Evolutionary conservation across 2,113 vertebrate species (phyloP), one percentile per base, ranked within the genome.

Genomic region (Chloebia gouldiae): DNA sequence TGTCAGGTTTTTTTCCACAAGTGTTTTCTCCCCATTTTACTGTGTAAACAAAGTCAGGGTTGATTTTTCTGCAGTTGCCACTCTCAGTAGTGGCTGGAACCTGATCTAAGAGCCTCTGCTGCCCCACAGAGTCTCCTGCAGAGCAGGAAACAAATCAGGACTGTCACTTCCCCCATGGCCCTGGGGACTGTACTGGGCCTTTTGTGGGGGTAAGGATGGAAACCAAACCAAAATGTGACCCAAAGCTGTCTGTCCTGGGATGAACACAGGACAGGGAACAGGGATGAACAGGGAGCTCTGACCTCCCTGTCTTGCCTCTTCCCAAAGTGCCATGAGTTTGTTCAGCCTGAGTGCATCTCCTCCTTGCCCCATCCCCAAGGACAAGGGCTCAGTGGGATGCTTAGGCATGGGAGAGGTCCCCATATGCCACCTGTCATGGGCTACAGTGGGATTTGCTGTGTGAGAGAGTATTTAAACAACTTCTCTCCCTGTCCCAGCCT

Each of bases 341-440:
- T 33, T 75, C 21, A 50, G 61, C 30, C 40, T 0, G 4, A 6
- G 22, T 1, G 3, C 12, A 10, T 18, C 71, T 64, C 40, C 31
- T 80, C 28, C 42, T 57, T 65, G 47, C 15, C 56, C 50, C 42
- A 11, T 42, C 21, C 21, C n/a, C 37, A 73, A 65, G 37, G 49
- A 18, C 7, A 20, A 33, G 40, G 1, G 1, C 27, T 80, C 57
- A 5, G 27, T 0, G 2, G 82, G 40, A 18, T 33, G 27, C 30
- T 76, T 8, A 4, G 47, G 35, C 23, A 25, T 0, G 14, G 39
- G 42, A 63, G 28, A 75, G 47, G 15, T 69, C 73, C 61, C 71
- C n/a, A 6, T 15, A 1, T 27, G n/a, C 31, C 23, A 1, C 24
- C 61, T 83, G 37, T 60, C 20, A 5, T 11, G 27, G 60, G 8